Evolutionary conservation across 2,888 invertebrate species (phyloP).

Genomic region (Dusona sp.): DNA sequence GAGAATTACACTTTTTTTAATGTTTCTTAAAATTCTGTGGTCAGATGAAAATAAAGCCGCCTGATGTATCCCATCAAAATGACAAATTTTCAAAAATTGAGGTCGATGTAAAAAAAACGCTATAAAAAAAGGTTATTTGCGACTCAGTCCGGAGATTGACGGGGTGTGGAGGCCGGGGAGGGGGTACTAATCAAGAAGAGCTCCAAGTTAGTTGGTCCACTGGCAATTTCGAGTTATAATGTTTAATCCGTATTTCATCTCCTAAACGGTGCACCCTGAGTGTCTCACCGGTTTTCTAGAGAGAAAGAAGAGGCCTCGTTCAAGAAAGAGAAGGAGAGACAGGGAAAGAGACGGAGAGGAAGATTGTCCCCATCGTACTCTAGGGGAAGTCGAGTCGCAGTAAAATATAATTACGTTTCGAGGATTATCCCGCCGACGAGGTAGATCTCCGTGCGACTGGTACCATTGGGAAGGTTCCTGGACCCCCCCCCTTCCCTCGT

Average conservation of each 20-base stretch:
- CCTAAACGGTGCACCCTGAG: constrained; percentile 76
- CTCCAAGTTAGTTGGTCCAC: constrained; percentile 57
- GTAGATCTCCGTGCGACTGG: constrained; percentile 83
- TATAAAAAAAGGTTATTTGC: background rate
- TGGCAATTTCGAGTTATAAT: constrained; percentile 84
- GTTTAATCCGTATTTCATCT: constrained; percentile 85
- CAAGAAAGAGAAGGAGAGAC: background rate
- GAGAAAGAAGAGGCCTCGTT: constrained; percentile 11
- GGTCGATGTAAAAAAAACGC: background rate
- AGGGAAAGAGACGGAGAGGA: constrained; percentile 26
- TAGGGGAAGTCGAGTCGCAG: constrained; percentile 84
- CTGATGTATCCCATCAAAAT: background rate
- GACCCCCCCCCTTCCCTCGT: constrained; percentile 27
- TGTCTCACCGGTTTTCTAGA: constrained; percentile 76
- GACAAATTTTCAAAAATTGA: background rate
- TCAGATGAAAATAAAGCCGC: background rate
- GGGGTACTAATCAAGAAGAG: constrained; percentile 68
- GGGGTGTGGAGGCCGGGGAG: constrained; percentile 32
- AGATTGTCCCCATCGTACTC: constrained; percentile 67
- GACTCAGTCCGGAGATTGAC: background rate
- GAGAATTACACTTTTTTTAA: background rate
- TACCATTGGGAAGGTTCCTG: constrained; percentile 66
- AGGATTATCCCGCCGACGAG: constrained; percentile 84
- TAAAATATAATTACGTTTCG: constrained; percentile 85
- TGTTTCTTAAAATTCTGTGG: background rate